Conservation (phyloP, 2,888 invertebrate genomes). For the Lasioglossum calceatum region DNA sequence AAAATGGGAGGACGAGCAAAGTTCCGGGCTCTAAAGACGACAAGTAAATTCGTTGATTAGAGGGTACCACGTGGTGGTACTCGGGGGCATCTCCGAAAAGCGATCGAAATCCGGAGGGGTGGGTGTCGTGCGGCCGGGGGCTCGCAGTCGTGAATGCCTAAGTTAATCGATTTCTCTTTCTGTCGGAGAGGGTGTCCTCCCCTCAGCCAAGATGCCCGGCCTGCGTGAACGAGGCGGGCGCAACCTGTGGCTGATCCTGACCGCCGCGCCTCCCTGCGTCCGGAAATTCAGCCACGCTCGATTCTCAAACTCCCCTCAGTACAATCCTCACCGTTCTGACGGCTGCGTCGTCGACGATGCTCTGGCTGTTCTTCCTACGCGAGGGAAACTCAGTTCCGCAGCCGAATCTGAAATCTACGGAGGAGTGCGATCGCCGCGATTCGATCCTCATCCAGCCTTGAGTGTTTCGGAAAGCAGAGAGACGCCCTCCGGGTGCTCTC, state of each 20-base stretch:
- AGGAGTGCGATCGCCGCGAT: conserved; percentile 38
- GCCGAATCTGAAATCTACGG: background rate
- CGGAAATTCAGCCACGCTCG: conserved; percentile 80
- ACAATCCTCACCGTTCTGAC: conserved; percentile 78
- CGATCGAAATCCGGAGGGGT: conserved; percentile 33
- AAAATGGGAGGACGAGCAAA: background rate
- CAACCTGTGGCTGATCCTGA: conserved; percentile 84
- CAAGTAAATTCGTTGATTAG: background rate
- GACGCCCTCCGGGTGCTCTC: background rate
- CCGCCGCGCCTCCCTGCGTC: conserved; percentile 81
- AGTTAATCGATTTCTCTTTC: conserved; percentile 71
- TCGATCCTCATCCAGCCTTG: conserved; percentile 1
- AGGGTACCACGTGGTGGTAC: background rate
- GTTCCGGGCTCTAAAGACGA: background rate
- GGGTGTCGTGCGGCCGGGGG: background rate
- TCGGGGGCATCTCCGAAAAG: conserved; percentile 11
- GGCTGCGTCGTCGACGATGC: conserved; percentile 65
- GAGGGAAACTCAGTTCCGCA: conserved; percentile 30
- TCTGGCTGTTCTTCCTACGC: conserved; percentile 19
- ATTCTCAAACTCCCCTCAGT: conserved; percentile 80
- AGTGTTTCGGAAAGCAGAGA: background rate
- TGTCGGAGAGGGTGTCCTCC: conserved; percentile 58
- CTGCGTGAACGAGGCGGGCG: conserved; percentile 75
- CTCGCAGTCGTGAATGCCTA: conserved; percentile 49
- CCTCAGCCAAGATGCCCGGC: conserved; percentile 68